These are phyloP conservation scores for Barnardius zonarius DNA, from an alignment of 2,113 vertebrate species.

Conservation along the genomic window DNA sequence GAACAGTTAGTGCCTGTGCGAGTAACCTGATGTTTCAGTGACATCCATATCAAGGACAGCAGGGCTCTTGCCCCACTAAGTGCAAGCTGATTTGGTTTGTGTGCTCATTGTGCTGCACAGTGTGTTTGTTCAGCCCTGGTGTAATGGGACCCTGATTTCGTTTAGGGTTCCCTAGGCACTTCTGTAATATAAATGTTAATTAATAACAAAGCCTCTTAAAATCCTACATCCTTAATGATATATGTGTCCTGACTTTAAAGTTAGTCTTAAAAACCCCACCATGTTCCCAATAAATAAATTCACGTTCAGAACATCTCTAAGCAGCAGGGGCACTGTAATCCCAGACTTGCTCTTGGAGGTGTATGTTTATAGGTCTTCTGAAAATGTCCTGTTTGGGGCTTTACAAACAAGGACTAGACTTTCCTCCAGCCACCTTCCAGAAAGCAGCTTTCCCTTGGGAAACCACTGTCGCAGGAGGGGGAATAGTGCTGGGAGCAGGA, in stretches of 20 bases:
- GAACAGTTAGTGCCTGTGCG: neutral
- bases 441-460: neutral
- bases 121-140: neutral
- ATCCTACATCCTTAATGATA: neutral
- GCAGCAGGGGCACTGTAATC: neutral
- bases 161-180: neutral
- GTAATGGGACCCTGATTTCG: neutral
- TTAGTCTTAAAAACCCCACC: neutral
- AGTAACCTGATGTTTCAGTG: neutral
- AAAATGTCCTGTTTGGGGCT: neutral
- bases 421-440: neutral
- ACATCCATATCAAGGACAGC: rapidly evolving
- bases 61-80: neutral
- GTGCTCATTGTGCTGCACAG: neutral
- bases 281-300: neutral
- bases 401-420: neutral
- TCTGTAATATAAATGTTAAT: neutral
- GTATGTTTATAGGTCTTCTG: neutral
- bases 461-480: neutral
- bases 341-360: neutral
- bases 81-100: neutral
- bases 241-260: neutral
- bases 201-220: neutral
- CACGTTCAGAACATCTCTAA: neutral
- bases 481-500: neutral